phyloP scores from a whole-genome alignment of 1,140 invertebrate genomes.

The Portunus trituberculatus region DNA sequence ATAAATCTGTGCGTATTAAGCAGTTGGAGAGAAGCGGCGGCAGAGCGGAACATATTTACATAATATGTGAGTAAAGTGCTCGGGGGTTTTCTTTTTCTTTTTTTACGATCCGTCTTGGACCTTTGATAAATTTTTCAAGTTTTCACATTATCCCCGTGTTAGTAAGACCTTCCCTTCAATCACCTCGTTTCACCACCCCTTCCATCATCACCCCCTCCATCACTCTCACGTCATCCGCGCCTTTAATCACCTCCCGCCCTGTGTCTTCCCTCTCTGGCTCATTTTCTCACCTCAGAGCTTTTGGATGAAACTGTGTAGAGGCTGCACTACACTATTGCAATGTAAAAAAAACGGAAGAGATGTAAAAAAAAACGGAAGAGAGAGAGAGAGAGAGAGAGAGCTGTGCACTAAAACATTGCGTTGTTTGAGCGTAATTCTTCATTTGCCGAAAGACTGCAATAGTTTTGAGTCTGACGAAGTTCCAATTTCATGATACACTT shows the following conservation, averaged over 20 bases:
- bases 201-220: not conserved
- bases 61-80: constrained; percentile 31
- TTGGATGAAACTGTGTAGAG: not conserved
- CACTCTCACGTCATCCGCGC: not conserved
- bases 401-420: not conserved
- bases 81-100: not conserved
- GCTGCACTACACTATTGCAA: not conserved
- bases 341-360: not conserved
- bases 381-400: not conserved
- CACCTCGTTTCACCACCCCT: not conserved
- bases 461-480: too few species aligned
- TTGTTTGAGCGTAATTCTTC: too few species aligned
- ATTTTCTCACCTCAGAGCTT: not conserved
- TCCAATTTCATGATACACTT: too few species aligned
- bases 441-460: too few species aligned
- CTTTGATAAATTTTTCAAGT: constrained; percentile 47
- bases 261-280: not conserved
- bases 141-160: constrained; percentile 38
- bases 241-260: not conserved
- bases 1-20: constrained; percentile 50
- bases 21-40: constrained; percentile 33
- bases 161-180: not conserved
- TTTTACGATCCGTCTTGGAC: constrained; percentile 3
- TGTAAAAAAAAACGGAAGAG: not conserved
- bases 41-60: constrained; percentile 32